Base-by-base conservation (phyloP, 1,140 invertebrate genomes). In the Rhizoglyphus robini region DNA sequence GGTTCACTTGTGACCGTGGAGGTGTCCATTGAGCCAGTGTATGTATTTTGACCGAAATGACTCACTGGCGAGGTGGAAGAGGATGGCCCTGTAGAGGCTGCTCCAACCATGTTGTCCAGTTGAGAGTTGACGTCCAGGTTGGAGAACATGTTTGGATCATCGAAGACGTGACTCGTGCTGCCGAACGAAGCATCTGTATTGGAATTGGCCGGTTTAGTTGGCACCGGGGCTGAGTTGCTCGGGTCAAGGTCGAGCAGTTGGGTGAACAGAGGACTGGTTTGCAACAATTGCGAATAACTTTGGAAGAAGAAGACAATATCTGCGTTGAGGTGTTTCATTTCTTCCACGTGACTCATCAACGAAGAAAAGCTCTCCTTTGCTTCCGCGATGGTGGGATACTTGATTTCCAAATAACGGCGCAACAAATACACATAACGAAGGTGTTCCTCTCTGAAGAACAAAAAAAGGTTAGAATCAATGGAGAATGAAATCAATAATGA, bases 341-440 rank as follows among this genome's bases (percentile, higher is more conserved):
- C 58, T 20, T 60, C 58, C 2, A 60, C 15, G 2, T 29, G 27
- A 11, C 8, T 29, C 58, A 60, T 60, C 27, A 60, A 46, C 27
- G 25, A n/a, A 20, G 3, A 2, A 32, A 60, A 60, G 2, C 15
- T 29, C 13, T 60, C 27, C 29, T 60, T 60, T 30, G 58, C 58
- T n/a, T 60, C 58, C 15, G 13, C 58, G 36, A 29, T 60, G 15
- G 15, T 29, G n/a, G 15, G 58, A 46, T 60, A 60, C 29, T 60
- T 60, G 15, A 60, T 60, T 27, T 60, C 15, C 29, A 60, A 27
- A 46, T 60, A 60, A 34, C 58, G 58, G 2, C 58, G 15, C n/a
- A 64, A 36, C 23, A 54, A 48, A 27, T 18, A 64, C 15, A 59
- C 15, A 30, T 64, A 49, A 23, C 57, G 54, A 34, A 34, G 29